Evolutionary conservation across 2,113 vertebrate species (phyloP).

Genomic region (Mystacornis crossleyi): DNA sequence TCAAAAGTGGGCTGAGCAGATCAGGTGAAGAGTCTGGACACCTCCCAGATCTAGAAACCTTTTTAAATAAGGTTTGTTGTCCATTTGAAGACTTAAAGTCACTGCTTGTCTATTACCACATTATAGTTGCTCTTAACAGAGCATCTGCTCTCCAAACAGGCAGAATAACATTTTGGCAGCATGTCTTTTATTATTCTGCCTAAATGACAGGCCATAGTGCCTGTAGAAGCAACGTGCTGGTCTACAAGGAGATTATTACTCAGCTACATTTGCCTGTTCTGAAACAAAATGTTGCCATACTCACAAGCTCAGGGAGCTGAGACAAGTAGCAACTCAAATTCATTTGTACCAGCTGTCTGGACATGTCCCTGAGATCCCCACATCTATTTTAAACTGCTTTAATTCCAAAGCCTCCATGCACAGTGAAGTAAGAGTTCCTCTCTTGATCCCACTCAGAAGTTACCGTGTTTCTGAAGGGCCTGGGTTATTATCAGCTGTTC

Average conservation of each 20-base stretch:
- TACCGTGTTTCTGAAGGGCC: not conserved
- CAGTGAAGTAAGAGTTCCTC: not conserved
- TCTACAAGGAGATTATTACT: not conserved
- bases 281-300: not conserved
- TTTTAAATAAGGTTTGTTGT: not conserved
- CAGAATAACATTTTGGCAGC: not conserved
- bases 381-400: not conserved
- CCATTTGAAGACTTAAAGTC: not conserved
- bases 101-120: not conserved
- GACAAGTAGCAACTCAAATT: rapidly evolving
- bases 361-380: not conserved
- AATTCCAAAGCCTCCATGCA: not conserved
- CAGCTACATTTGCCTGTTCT: not conserved
- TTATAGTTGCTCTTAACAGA: not conserved
- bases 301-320: not conserved
- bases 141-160: not conserved
- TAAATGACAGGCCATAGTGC: not conserved
- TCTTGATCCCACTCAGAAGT: not conserved
- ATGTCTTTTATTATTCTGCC: not conserved
- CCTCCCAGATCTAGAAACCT: not conserved
- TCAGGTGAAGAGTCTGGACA: not conserved
- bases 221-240: not conserved
- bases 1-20: not conserved
- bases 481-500: not conserved
- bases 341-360: not conserved